Evolutionary conservation across 2,888 invertebrate species (phyloP).

Genomic region (Noctua fimbriata): DNA sequence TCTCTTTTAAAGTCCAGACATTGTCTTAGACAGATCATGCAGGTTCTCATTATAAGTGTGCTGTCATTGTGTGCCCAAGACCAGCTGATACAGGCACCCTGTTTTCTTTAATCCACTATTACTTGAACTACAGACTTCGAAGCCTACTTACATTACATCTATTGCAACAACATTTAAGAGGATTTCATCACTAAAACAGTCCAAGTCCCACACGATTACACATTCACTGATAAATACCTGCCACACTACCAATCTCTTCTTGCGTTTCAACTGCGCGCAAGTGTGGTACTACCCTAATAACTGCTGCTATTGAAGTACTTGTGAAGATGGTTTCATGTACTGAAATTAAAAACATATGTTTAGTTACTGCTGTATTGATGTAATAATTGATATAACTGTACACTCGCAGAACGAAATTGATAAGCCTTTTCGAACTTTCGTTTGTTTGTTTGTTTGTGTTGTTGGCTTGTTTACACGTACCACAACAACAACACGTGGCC

Average conservation of each 20-base stretch:
- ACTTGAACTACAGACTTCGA: constrained; percentile 24
- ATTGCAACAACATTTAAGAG: constrained; percentile 48
- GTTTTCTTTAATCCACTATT: constrained; percentile 9
- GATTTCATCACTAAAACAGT: constrained; percentile 53
- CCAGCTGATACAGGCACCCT: not conserved
- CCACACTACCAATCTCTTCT: constrained; percentile 36
- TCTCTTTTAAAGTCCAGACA: too few relatives aligned
- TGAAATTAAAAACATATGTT: constrained; percentile 69
- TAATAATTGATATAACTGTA: not conserved
- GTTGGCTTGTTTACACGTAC: not conserved
- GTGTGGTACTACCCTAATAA: constrained; percentile 62
- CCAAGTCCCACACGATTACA: constrained; percentile 41
- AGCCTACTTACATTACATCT: constrained; percentile 38
- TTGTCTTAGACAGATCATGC: too few relatives aligned
- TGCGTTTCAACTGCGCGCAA: constrained; percentile 20
- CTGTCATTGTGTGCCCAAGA: not conserved
- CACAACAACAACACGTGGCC: not conserved
- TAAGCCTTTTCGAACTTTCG: not conserved
- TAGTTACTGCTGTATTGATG: not conserved
- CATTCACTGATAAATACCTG: constrained; percentile 47
- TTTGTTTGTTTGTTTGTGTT: too few relatives aligned
- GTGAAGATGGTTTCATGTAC: constrained; percentile 73
- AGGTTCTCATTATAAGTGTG: too few relatives aligned
- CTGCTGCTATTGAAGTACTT: constrained; percentile 43
- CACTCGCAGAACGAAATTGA: not conserved